Base-by-base conservation (phyloP, 1,140 invertebrate species). In the Drosophila quadrilineata region DNA sequence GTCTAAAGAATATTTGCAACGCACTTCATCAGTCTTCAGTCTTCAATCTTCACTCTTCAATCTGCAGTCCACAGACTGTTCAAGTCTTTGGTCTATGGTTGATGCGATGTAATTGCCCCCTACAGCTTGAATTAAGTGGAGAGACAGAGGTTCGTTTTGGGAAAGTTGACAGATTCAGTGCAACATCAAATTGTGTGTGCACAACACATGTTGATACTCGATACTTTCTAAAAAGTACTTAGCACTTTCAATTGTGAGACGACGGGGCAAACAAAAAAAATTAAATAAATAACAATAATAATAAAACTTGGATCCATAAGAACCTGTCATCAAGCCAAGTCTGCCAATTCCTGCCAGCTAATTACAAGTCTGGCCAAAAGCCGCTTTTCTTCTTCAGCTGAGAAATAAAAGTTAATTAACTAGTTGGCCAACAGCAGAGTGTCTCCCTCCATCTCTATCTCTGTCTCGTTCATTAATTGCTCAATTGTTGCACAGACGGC, bases 181-280 rank as follows among this genome's bases (percentile, higher is more conserved):
- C 62, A 65, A 19, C 33, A 35, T 16, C 58, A 58, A 68, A 63
- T 64, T 58, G 58, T 24, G 45, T 57, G 26, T 43, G 46, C 19
- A 12, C 4, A 24, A 35, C 12, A 40, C 19, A 41, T n/a, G 40
- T 45, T 21, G 43, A 10, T 35, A 40, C 54, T 33, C n/a, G n/a
- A n/a, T n/a, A 68, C 69, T 72, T 72, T 72, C 69, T 69, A 72
- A 72, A 72, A 64, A 64, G 69, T 72, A 72, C 69, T 72, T 69
- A 72, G 69, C 69, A 72, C 69, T 72, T 72, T 72, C 69, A 72
- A 72, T 72, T 72, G 66, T 68, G n/a, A 41, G 46, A 68, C 68
- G 57, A 46, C 16, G 29, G 53, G 6, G 4, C n/a, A 16, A 54
- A n/a, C n/a, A n/a, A n/a, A n/a, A n/a, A n/a, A n/a, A n/a, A n/a